A percentile compares a stretch with the other conserved stretches of the same genome.
These are phyloP conservation scores for Montipora foliosa DNA, from an alignment of 64 coral and sea anemone genomes.

Conservation along the genomic window DNA sequence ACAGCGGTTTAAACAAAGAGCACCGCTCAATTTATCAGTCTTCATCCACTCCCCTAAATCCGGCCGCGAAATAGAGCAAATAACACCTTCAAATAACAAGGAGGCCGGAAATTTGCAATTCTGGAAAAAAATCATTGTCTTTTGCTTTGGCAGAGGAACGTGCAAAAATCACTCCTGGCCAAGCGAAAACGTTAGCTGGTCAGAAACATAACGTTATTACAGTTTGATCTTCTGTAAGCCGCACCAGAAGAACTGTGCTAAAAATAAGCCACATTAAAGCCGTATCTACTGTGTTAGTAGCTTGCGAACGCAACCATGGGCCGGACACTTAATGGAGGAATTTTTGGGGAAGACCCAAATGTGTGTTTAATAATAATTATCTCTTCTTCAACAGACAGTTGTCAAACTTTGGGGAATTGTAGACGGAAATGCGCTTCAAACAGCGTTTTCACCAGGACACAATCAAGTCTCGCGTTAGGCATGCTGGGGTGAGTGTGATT, in stretches of 20 bases:
- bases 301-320: not conserved
- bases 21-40: not conserved
- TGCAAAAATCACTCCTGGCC: no score
- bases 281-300: no score
- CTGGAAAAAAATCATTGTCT: no score
- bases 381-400: not conserved
- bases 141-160: no score
- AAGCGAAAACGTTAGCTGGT: no score
- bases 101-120: no score
- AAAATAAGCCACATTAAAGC: no score
- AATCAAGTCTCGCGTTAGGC: not conserved
- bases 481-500: not conserved
- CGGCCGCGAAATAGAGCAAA: not conserved
- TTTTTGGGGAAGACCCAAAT: slow-evolving; percentile 11
- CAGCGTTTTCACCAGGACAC: not conserved
- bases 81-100: not conserved
- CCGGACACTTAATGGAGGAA: not conserved
- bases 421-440: not conserved
- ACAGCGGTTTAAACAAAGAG: not conserved
- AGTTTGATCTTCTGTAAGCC: no score
- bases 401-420: slow-evolving; percentile 22
- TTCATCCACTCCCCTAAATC: not conserved
- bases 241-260: no score
- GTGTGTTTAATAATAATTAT: not conserved
- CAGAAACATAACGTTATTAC: no score